Conservation (phyloP, 2,797 vertebrate species). For the Enteromius argenteus region DNA sequence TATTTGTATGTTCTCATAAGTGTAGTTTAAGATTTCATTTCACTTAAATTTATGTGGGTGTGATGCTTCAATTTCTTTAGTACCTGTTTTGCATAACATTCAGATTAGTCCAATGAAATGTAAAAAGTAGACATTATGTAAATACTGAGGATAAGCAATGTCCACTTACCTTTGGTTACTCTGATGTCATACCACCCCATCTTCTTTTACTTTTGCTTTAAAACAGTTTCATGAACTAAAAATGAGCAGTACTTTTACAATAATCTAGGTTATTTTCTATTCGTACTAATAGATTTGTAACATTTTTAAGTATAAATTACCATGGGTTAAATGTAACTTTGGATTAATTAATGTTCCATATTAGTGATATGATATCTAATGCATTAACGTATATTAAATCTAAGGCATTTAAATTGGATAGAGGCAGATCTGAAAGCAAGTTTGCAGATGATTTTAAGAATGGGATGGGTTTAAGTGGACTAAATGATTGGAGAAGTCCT, state of each 20-base stretch:
- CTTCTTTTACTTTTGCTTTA: slow-evolving; percentile 12
- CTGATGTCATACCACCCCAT: background rate
- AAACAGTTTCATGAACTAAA: background rate
- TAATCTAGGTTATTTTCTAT: background rate
- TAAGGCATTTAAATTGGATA: background rate
- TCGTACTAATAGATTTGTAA: background rate
- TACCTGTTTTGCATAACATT: background rate
- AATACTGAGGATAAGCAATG: background rate
- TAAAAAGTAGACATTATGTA: slow-evolving; percentile 11
- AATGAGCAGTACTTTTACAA: background rate
- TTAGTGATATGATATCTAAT: background rate
- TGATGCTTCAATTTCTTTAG: background rate
- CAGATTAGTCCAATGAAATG: slow-evolving; percentile 10
- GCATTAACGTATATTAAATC: background rate
- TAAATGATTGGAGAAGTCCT: background rate
- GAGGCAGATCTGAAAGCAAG: background rate
- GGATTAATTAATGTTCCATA: background rate
- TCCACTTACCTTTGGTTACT: background rate
- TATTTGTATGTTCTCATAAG: background rate
- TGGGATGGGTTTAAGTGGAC: background rate
- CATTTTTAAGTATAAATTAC: background rate
- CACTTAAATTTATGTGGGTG: background rate
- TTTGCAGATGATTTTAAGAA: background rate
- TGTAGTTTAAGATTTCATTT: background rate
- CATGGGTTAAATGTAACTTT: background rate